Evolutionary conservation across 2,797 vertebrate genomes (phyloP), one percentile per base, ranked within the genome.

Genomic region (Spatula versicolor): DNA sequence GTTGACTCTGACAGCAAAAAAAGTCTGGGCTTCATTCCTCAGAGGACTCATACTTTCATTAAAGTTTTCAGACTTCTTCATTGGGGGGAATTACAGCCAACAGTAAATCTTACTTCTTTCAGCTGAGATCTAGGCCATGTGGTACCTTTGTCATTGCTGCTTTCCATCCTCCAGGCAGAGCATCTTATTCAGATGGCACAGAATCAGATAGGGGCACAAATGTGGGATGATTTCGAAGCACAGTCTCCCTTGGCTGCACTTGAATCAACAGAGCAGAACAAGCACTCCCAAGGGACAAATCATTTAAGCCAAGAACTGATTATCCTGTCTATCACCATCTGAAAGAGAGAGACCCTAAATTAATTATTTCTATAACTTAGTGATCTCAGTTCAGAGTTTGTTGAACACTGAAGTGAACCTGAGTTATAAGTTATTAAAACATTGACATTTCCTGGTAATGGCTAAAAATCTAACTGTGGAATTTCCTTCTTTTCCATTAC

Each of bases 401-500:
- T 84, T 83, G 20, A 58, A 60, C 21, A 0, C 0, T 41, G n/a
- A 56, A 92, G 92, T 62, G 9, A 89, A 67, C 66, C 19, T 80
- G 39, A 71, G n/a, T 71, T 37, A 33, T 30, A 75, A 92, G 77
- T 71, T 54, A 60, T 6, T 30, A 43, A 87, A 95, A 85, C 20
- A 48, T 13, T 91, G 46, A 52, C 2, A 39, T 67, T 87, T 92
- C n/a, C 71, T 80, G n/a, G 5, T 56, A 72, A 71, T 28, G 6
- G 25, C 45, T 90, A 48, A 35, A 60, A 50, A 37, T 11, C 37
- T 97, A 90, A 98, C 39, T 14, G 25, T 60, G 91, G 76, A 82
- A 86, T 93, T 95, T 96, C 87, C 83, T 91, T 88, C 66, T 95
- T 41, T 97, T 96, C 86, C 13, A 0, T 90, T 86, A 8, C 87